A percentile compares a stretch with the other conserved stretches of the same genome.
phyloP scores from a whole-genome alignment of 2,888 invertebrate species.

The Glaucopsyche alexis region DNA sequence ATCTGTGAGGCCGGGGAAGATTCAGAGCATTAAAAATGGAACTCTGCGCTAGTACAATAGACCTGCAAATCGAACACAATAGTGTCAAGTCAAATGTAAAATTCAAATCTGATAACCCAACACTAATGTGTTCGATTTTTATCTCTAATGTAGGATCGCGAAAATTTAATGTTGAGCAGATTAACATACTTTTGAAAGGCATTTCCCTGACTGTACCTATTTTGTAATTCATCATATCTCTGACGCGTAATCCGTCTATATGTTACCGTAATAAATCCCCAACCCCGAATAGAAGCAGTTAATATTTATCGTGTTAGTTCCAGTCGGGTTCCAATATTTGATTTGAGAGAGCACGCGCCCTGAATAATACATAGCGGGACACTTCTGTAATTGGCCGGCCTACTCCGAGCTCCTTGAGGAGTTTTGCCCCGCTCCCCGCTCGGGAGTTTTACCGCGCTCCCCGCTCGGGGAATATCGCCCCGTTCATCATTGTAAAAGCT shows the following conservation, averaged over 20 bases:
- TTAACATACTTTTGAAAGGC: too few species aligned
- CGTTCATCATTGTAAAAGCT: not conserved
- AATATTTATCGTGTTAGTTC: constrained; percentile 10
- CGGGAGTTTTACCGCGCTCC: not conserved
- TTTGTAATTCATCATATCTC: not conserved
- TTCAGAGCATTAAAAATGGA: too few species aligned
- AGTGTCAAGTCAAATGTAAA: too few species aligned
- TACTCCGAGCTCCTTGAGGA: not conserved
- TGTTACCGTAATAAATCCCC: constrained; percentile 2
- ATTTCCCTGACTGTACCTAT: too few species aligned
- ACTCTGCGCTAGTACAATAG: too few species aligned
- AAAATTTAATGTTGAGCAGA: too few species aligned
- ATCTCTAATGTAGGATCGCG: too few species aligned
- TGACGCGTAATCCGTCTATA: constrained; percentile 25
- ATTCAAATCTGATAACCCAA: too few species aligned
- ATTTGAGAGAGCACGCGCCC: constrained; percentile 7
- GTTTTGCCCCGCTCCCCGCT: not conserved
- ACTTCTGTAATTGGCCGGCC: constrained; percentile 18
- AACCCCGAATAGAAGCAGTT: not conserved
- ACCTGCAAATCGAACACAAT: too few species aligned
- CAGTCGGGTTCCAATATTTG: not conserved
- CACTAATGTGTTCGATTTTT: too few species aligned
- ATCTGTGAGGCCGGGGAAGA: too few species aligned
- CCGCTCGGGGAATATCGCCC: not conserved
- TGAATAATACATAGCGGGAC: constrained; percentile 15